phyloP scores from a whole-genome alignment of 1,140 invertebrate species.

The Palaemon carinicauda region DNA sequence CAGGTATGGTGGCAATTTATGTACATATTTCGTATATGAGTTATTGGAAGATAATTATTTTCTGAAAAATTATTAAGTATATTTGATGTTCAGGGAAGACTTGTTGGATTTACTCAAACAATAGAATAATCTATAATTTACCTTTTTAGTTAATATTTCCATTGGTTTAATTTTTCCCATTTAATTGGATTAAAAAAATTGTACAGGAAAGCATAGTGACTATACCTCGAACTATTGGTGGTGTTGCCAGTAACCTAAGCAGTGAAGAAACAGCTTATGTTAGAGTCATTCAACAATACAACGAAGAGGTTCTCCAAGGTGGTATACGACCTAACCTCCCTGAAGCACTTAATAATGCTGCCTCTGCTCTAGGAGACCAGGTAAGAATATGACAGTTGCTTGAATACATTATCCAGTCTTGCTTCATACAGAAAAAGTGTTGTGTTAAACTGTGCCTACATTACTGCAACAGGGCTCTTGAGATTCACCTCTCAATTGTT shows the following conservation, averaged over 20 bases:
- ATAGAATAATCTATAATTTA: neutral
- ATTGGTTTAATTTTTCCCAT: neutral
- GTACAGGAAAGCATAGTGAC: conserved; percentile 23
- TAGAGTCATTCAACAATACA: conserved; percentile 19
- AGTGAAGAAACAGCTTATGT: conserved; percentile 38
- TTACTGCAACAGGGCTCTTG: too few species aligned
- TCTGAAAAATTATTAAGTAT: too few species aligned
- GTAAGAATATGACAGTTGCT: neutral
- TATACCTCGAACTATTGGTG: neutral
- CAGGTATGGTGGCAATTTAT: conserved; percentile 2
- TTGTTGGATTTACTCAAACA: too few species aligned
- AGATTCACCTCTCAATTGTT: too few species aligned
- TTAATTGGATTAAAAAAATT: neutral
- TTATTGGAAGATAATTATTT: too few species aligned
- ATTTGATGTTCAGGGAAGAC: too few species aligned
- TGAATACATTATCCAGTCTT: neutral
- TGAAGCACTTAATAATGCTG: conserved; percentile 14
- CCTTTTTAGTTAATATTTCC: neutral
- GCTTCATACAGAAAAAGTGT: too few species aligned
- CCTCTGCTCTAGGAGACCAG: conserved; percentile 13
- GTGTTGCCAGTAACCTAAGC: conserved; percentile 27
- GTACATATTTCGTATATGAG: neutral
- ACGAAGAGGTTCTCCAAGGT: conserved; percentile 38
- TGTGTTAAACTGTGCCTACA: too few species aligned
- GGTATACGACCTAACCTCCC: conserved; percentile 44